Evolutionary conservation across 2,888 invertebrate genomes (phyloP).

Genomic region (Mongoloraphidia duomilia): DNA sequence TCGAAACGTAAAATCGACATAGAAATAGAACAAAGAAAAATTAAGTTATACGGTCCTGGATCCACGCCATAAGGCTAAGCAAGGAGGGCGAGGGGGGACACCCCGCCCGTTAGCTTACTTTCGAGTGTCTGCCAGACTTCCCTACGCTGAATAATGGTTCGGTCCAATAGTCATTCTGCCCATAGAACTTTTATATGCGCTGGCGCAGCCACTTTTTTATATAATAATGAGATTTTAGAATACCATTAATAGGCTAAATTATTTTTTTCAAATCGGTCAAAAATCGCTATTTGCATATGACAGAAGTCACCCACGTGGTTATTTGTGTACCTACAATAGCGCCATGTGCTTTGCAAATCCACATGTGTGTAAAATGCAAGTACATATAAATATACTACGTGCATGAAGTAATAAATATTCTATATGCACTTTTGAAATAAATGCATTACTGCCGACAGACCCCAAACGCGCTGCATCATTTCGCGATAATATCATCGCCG

Average conservation of each 20-base stretch:
- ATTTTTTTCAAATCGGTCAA: neutral
- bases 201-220: conserved; percentile 6
- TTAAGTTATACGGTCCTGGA: conserved; percentile 6
- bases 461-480: too few species aligned
- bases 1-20: neutral
- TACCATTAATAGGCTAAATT: neutral
- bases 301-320: conserved; percentile 4
- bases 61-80: conserved; percentile 9
- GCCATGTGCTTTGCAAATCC: neutral
- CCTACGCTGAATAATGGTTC: conserved; percentile 31
- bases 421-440: too few species aligned
- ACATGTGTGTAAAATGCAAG: neutral
- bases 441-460: too few species aligned
- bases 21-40: conserved; percentile 1
- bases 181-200: conserved; percentile 16
- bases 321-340: neutral
- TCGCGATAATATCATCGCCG: too few species aligned
- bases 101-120: conserved; percentile 23
- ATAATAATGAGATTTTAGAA: conserved; percentile 1
- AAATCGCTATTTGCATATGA: neutral
- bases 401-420: too few species aligned
- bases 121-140: conserved; percentile 25
- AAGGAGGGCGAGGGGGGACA: conserved; percentile 12
- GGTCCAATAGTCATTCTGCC: conserved; percentile 34
- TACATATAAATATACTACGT: too few species aligned